Evolutionary conservation across 2,888 invertebrate genomes (phyloP).

Genomic region (Hirtodrosophila trivittata): DNA sequence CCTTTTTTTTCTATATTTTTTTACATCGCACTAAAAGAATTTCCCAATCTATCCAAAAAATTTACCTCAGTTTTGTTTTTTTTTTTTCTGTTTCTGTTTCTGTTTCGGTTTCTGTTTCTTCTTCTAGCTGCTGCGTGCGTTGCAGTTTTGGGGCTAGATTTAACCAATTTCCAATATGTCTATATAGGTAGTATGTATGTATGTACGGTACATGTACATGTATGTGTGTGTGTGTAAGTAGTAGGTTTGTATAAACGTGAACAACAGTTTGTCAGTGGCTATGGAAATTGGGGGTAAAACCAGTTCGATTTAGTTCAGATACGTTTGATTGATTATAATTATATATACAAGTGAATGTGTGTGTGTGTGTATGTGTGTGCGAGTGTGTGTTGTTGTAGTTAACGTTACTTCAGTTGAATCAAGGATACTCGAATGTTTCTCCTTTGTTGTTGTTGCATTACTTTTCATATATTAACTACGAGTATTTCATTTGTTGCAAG

Average conservation of each 20-base stretch:
- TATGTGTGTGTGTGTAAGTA: constrained; percentile 7
- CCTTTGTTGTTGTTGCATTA: constrained; percentile 1
- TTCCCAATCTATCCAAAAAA: background rate
- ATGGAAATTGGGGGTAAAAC: constrained; percentile 49
- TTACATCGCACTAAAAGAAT: too few species aligned
- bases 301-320: constrained; percentile 48
- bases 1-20: too few species aligned
- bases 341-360: background rate
- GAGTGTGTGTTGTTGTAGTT: background rate
- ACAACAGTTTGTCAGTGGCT: constrained; percentile 43
- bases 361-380: constrained; percentile 4
- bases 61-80: background rate
- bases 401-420: background rate
- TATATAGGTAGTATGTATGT: constrained; percentile 12
- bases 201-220: constrained; percentile 12
- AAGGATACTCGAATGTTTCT: background rate
- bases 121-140: constrained; percentile 20
- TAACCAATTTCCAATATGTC: constrained; percentile 19
- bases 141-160: constrained; percentile 31
- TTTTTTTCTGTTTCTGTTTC: constrained; percentile 27
- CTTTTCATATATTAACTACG: constrained; percentile 32
- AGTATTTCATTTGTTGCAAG: constrained; percentile 18
- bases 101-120: constrained; percentile 38
- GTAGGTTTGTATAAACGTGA: constrained; percentile 17
- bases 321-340: constrained; percentile 54